Evolutionary conservation across 2,888 invertebrate genomes (phyloP), one percentile per base, ranked within the genome.

Genomic region (Patella caerulea): DNA sequence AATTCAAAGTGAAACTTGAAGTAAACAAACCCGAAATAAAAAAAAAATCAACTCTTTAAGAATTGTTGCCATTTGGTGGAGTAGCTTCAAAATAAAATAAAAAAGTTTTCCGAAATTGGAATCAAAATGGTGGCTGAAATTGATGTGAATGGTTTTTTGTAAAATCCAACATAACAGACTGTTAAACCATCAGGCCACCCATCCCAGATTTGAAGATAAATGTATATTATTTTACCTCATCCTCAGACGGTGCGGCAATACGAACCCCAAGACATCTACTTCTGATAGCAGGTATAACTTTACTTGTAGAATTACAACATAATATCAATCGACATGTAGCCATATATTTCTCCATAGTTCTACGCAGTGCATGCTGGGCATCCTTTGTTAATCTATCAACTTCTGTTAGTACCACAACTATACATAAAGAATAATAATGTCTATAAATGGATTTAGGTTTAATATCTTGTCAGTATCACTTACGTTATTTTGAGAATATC

Each of bases 291-390:
- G 98, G 98, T 86, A 98, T 97, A 1, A 92, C 97, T 87, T 97
- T 94, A 5, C 98, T 98, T 55, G 96, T 97, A 0, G 98, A 98
- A 90, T 97, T 97, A 1, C 98, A 96, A 86, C 97, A 96, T 0
- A 99, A 93, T 86, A 99, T 97, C 5, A 99, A 93, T 19, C 99
- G 94, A 91, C 99, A 99, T 2, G 97, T 98, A 19, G 96, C 93
- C 77, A 98, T 96, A 92, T 99, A 99, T 91, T 99, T 99, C 92
- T 99, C 99, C 99, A 99, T 99, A 0, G 99, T 99, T 72, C 99
- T 94, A 85, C 99, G 95, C 74, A 99, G 93, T 0, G 98, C 99
- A 92, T 99, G 98, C 90, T 99, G 99, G 0, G 99, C 99, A 93
- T 99, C 99, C 92, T 96, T 97, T 0, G 97, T 96, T 69, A 99